Conservation (phyloP, 2,888 invertebrate genomes). For the Leistus spinibarbis region DNA sequence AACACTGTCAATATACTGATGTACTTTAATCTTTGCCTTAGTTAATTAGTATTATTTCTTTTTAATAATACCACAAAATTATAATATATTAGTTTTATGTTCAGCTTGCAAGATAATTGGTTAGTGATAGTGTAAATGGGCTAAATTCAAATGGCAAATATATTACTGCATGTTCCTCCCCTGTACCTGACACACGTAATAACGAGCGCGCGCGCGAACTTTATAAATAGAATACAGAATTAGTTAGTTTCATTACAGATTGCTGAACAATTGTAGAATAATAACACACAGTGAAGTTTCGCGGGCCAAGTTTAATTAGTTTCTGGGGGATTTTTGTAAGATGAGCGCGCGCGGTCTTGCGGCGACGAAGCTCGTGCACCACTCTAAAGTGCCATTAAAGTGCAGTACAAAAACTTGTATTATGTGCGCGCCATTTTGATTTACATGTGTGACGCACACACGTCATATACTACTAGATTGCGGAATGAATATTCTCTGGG, state of each 20-base stretch:
- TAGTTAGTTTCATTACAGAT: constrained; percentile 39
- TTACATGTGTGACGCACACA: neutral
- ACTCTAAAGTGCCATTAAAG: constrained; percentile 36
- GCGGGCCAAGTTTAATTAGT: constrained; percentile 36
- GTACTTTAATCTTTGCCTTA: no score
- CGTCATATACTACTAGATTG: neutral
- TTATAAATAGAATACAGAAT: constrained; percentile 38
- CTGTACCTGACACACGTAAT: constrained; percentile 13
- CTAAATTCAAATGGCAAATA: neutral
- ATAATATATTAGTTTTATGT: no score
- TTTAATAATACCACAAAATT: no score
- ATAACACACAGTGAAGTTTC: constrained; percentile 24
- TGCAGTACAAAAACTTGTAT: constrained; percentile 22
- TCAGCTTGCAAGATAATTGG: no score
- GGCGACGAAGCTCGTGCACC: constrained; percentile 24
- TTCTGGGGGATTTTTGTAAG: constrained; percentile 32
- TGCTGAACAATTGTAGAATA: constrained; percentile 39
- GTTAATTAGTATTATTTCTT: no score
- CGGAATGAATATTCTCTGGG: constrained; percentile 1
- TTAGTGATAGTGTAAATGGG: neutral
- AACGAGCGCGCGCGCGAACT: constrained; percentile 19
- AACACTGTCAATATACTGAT: no score
- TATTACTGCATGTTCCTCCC: neutral
- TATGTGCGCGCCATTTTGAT: neutral
- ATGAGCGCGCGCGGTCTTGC: constrained; percentile 4